Evolutionary conservation across 2,888 invertebrate species (phyloP).

Genomic region (Eurois occulta): DNA sequence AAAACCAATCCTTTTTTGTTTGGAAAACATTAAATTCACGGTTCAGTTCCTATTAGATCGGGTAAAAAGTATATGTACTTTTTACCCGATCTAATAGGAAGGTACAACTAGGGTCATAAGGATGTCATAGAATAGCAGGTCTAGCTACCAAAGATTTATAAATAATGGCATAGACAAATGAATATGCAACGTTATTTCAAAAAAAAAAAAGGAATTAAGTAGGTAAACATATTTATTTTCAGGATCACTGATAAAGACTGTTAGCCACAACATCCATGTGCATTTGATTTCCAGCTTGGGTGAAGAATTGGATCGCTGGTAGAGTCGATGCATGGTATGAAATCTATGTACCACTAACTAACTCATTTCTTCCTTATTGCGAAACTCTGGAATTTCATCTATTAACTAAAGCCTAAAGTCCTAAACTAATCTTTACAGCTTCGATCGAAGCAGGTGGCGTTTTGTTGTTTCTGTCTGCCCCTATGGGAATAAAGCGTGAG

Average conservation of each 20-base stretch:
- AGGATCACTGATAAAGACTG: background rate
- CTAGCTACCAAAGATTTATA: background rate
- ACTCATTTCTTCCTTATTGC: background rate
- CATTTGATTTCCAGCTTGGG: background rate
- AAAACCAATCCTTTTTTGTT: background rate
- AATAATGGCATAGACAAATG: background rate
- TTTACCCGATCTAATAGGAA: too few species aligned
- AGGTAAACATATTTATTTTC: too few species aligned
- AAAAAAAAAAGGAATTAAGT: background rate
- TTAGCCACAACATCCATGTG: background rate
- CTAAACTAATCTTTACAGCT: background rate
- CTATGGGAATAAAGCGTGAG: too few species aligned
- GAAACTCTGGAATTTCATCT: background rate
- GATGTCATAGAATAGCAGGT: background rate
- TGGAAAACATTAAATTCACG: background rate
- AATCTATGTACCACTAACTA: background rate
- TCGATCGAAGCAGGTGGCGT: too few species aligned
- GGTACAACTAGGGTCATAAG: too few species aligned
- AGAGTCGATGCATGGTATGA: background rate
- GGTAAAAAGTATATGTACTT: too few species aligned
- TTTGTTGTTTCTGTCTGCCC: too few species aligned
- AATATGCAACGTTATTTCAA: too few species aligned
- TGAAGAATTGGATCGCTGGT: background rate
- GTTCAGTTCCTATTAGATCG: too few species aligned
- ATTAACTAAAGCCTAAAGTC: background rate